Base-by-base conservation (phyloP, 2,888 invertebrate species). In the Lobophora halterata region DNA sequence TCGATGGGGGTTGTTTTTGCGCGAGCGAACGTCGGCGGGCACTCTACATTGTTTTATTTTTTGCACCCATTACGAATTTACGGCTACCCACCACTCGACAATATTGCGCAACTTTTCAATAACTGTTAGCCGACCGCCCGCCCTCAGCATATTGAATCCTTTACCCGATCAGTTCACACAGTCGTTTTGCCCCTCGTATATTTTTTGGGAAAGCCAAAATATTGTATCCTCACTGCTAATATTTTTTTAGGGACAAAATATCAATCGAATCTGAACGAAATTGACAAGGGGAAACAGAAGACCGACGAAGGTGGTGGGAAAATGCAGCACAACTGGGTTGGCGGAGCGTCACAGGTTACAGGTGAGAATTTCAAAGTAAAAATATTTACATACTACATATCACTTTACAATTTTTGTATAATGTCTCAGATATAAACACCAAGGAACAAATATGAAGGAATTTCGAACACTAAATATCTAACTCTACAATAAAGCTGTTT, bases 271-370 rank as follows among this genome's bases (percentile, higher is more conserved):
- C 79, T 93, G 69, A 94, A 94, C 75, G 93, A 93, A 80, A 93
- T 93, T 70, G 93, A 92, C 75, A 93, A 93, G 80, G 93, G 93
- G 32, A 93, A 93, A 77, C 93, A 93, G 75, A 93, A 93, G 80
- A 90, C 92, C 40, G 88, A 88, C 62, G 91, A 91, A 61, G 89
- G 89, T 27, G 81, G 88, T 38, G 82, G 88, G 59, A 89, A 89
- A 63, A 76, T 79, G 50, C 83, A 86, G 56, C 80, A 87, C 61
- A 89, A 88, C 71, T 89, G 89, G 89, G 87, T 88, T 46, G 83
- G 82, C 40, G 82, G 82, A 42, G 81, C 83, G 46, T 81, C 85
- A 46, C 83, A 83, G 52, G 83, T 83, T 55, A 81, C 79, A 77
- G 85, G 86, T 85, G 69, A 53, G n/a, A n/a, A n/a, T n/a, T n/a